Evolutionary conservation across 2,888 invertebrate genomes (phyloP), one percentile per base, ranked within the genome.

Genomic region (Cyclophora albipunctata): DNA sequence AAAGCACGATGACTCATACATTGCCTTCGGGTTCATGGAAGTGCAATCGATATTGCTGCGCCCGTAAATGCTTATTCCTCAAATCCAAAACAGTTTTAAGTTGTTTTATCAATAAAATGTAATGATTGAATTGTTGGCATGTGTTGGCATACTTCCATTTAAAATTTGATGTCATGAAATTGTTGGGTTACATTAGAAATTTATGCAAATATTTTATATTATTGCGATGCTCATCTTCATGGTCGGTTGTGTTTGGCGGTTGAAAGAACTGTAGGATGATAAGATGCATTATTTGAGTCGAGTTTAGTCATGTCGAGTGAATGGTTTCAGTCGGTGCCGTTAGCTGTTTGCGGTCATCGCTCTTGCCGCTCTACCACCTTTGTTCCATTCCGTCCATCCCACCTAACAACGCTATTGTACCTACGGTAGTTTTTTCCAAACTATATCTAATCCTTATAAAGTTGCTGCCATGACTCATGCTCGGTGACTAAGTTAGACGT

Each of bases 311-410:
- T 20, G 20, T 20, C 20, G 20, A 20, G 20, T 20, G 20, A 20
- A 20, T 20, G 20, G 20, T 47, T 49, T 49, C 35, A 44, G 45
- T 7, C 7, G 40, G 7, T 44, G 53, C 53, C 58, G 56, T 63
- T 57, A 66, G 60, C 54, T 55, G 57, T 60, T 54, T 62, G 66
- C 78, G 85, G 85, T 85, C 86, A 84, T 71, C 75, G 85, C 78
- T 77, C 86, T 79, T 76, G 69, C 76, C 81, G 83, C 76, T 81
- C 67, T 76, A 76, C 73, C 78, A 75, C 75, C 77, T 74, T 43
- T 34, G 45, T 5, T 40, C 41, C 46, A 40, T 40, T 73, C 52
- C 53, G 59, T 56, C 54, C 61, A 48, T 57, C 56, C 49, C 53
- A 49, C 46, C 48, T 49, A 41, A 50, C 49, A 47, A 53, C 47